Evolutionary conservation across 2,888 invertebrate genomes (phyloP).

Genomic region (Hypomecis atomaria): DNA sequence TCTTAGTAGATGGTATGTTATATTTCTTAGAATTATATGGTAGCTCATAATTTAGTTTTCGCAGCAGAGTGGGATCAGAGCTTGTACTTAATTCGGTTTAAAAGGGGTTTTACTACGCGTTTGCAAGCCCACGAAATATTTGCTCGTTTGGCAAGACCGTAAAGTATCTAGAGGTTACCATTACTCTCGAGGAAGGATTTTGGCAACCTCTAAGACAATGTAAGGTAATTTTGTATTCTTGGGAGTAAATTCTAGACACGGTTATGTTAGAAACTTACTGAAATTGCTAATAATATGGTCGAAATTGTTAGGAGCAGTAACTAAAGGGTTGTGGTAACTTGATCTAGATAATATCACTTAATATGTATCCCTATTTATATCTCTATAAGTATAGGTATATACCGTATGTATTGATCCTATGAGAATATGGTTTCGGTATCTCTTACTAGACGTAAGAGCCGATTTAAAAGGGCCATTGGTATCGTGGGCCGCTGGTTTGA

Average conservation of each 20-base stretch:
- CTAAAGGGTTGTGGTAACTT: too few species aligned
- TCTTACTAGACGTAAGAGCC: too few species aligned
- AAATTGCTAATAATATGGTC: background rate
- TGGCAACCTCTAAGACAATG: slow-evolving; percentile 41
- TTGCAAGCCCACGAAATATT: slow-evolving; percentile 29
- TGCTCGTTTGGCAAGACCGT: slow-evolving; percentile 38
- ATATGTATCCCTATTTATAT: too few species aligned
- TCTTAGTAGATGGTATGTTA: background rate
- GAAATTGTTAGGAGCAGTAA: too few species aligned
- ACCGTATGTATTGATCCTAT: too few species aligned
- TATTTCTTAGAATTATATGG: background rate
- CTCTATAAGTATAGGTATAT: too few species aligned
- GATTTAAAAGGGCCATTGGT: too few species aligned
- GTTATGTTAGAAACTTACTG: slow-evolving; percentile 21
- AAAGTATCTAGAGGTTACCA: slow-evolving; percentile 41
- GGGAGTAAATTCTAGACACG: slow-evolving; percentile 21
- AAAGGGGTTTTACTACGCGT: slow-evolving; percentile 20
- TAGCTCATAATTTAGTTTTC: background rate
- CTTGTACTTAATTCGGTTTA: slow-evolving; percentile 9
- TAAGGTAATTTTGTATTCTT: slow-evolving; percentile 39
- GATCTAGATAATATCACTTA: too few species aligned
- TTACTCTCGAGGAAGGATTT: slow-evolving; percentile 44
- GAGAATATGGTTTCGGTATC: too few species aligned
- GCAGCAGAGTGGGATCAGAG: background rate
- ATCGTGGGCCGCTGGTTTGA: too few species aligned